Evolutionary conservation across 1,140 invertebrate species (phyloP).

Genomic region (Ladona fulva): DNA sequence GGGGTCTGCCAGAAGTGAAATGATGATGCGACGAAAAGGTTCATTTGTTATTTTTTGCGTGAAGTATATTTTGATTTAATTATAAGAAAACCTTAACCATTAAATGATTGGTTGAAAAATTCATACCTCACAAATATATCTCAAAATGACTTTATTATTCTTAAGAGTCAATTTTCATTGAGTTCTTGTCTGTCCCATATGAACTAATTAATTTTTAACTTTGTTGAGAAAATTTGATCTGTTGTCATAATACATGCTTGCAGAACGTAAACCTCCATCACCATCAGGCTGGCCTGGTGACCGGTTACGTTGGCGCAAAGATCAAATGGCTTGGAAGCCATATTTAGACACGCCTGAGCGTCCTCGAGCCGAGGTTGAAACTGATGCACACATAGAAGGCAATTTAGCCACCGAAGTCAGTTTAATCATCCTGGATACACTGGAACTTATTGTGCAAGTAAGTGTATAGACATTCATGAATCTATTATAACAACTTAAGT

Average conservation of each 20-base stretch:
- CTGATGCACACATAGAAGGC: conserved; percentile 64
- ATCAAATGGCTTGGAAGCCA: conserved; percentile 61
- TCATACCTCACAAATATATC: no score
- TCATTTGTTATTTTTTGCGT: conserved; percentile 19
- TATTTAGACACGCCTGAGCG: conserved; percentile 28
- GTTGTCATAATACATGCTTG: no score
- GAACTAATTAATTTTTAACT: no score
- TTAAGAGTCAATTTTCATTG: no score
- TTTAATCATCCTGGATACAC: conserved; percentile 76
- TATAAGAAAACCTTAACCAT: no score
- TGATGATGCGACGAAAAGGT: conserved; percentile 77
- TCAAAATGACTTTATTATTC: no score
- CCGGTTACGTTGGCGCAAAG: conserved; percentile 71
- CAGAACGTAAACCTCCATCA: conserved; percentile 22
- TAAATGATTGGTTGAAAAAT: no score
- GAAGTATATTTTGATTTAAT: background rate
- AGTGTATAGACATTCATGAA: background rate
- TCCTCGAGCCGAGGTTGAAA: conserved; percentile 42
- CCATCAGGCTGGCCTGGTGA: conserved; percentile 39
- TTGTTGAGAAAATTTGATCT: no score
- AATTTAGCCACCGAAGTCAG: conserved; percentile 80
- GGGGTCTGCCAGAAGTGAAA: conserved; percentile 79
- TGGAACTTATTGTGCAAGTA: conserved; percentile 80
- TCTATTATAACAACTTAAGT: no score
- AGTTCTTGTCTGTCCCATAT: no score